phyloP scores from a whole-genome alignment of 1,140 invertebrate species.

The Drosophila gunungcola region DNA sequence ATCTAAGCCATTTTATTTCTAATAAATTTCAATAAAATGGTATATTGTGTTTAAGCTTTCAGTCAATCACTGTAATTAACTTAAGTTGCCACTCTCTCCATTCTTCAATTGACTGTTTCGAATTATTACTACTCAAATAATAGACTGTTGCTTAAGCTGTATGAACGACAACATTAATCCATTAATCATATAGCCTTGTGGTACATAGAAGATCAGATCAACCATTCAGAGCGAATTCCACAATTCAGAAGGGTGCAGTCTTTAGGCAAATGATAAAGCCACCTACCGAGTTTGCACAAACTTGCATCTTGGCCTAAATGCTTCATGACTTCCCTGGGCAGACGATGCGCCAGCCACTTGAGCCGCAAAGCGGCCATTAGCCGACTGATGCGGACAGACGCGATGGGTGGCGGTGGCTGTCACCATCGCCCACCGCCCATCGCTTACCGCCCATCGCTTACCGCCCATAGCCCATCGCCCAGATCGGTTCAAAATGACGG shows the following conservation, averaged over 20 bases:
- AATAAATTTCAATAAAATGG: no score
- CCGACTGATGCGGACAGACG: slow-evolving; percentile 60
- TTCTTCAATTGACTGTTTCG: no score
- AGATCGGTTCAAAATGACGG: slow-evolving; percentile 5
- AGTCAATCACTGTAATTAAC: no score
- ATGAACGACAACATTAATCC: no score
- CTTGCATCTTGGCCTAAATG: slow-evolving; percentile 62
- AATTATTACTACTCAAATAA: no score
- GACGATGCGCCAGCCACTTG: slow-evolving; percentile 51
- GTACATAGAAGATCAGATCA: no score
- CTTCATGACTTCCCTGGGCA: slow-evolving; percentile 57
- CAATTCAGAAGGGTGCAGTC: neutral
- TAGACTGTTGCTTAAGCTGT: no score
- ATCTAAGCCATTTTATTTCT: no score
- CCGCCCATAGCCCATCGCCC: neutral
- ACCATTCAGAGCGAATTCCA: slow-evolving; percentile 1
- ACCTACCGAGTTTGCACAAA: slow-evolving; percentile 27
- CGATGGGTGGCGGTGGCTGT: slow-evolving; percentile 51
- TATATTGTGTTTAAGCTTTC: no score
- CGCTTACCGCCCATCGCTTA: slow-evolving; percentile 1
- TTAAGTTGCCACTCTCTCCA: no score
- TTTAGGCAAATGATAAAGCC: slow-evolving; percentile 31
- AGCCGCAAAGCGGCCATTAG: slow-evolving; percentile 80
- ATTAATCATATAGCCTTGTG: no score
- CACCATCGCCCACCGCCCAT: slow-evolving; percentile 1